phyloP scores from a whole-genome alignment of 2,797 vertebrate species.

The Crocidura indochinensis region DNA sequence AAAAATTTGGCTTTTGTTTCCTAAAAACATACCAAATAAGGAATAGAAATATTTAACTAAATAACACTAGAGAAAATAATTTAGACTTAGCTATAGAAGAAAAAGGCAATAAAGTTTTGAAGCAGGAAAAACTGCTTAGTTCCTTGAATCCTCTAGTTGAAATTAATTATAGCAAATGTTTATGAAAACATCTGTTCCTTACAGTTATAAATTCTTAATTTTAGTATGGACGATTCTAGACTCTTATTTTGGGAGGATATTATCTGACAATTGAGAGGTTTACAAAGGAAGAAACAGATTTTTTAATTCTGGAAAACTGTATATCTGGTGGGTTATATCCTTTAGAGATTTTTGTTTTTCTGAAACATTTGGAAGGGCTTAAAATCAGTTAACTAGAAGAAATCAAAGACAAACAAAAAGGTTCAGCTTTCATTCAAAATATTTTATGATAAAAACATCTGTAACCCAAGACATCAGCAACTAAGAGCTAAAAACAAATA shows the following conservation, averaged over 20 bases:
- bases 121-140: conserved; percentile 90
- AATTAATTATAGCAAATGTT: conserved; percentile 94
- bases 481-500: conserved; percentile 35
- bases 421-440: conserved; percentile 26
- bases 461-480: conserved; percentile 18
- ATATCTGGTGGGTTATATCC: conserved; percentile 78
- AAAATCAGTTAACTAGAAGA: conserved; percentile 31
- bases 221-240: conserved; percentile 89
- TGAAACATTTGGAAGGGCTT: conserved; percentile 47
- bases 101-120: conserved; percentile 92
- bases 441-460: conserved; percentile 12
- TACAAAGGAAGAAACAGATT: conserved; percentile 84
- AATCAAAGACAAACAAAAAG: conserved; percentile 56
- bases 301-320: conserved; percentile 83
- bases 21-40: conserved; percentile 88
- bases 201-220: conserved; percentile 92
- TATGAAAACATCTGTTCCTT: conserved; percentile 94
- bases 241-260: conserved; percentile 88
- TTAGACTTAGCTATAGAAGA: conserved; percentile 86
- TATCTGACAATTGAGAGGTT: conserved; percentile 86
- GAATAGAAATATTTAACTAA: conserved; percentile 88
- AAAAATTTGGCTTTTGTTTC: conserved; percentile 85
- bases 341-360: conserved; percentile 63
- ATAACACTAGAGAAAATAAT: conserved; percentile 89
- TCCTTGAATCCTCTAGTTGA: conserved; percentile 91